A percentile compares a stretch with the other conserved stretches of the same genome.
These are phyloP conservation scores for Synchiropus splendidus DNA, from an alignment of 2,113 vertebrate genomes.

Conservation along the genomic window DNA sequence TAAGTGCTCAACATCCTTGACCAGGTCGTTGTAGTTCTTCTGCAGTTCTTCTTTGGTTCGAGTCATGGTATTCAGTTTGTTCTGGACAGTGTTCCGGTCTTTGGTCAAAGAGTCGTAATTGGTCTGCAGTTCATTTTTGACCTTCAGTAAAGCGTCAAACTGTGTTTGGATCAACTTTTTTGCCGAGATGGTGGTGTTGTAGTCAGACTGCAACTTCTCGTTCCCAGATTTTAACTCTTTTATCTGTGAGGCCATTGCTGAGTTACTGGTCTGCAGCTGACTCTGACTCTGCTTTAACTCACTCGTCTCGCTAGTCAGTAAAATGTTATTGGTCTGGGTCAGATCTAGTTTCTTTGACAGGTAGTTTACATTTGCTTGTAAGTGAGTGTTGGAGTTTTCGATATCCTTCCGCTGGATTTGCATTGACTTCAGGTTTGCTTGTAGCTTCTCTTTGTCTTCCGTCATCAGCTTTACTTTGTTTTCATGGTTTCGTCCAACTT, in stretches of 20 bases:
- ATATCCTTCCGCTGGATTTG: conserved; percentile 6
- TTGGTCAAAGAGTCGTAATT: not conserved
- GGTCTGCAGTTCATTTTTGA: conserved; percentile 11
- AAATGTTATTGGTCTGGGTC: conserved; percentile 2
- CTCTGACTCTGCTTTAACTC: conserved; percentile 3
- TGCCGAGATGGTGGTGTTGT: not conserved
- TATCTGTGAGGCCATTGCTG: conserved; percentile 8
- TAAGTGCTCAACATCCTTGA: conserved; percentile 23
- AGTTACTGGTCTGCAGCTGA: conserved; percentile 12
- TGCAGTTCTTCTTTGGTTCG: conserved; percentile 29
- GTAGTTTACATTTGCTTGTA: accelerated
- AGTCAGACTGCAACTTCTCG: conserved; percentile 2
- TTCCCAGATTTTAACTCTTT: conserved; percentile 9
- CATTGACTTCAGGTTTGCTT: conserved; percentile 1
- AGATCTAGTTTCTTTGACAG: accelerated
- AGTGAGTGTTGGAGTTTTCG: accelerated
- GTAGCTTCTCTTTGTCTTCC: conserved; percentile 18
- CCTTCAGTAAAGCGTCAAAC: not conserved
- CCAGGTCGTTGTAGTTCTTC: conserved; percentile 16
- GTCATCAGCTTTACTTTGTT: conserved; percentile 2
- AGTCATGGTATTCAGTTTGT: conserved; percentile 31
- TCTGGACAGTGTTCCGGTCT: conserved; percentile 41
- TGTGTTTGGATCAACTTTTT: conserved; percentile 3
- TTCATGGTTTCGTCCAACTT: conserved; percentile 3
- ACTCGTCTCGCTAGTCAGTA: not conserved